Evolutionary conservation across 92 coral and sea anemone species (phyloP).

Genomic region (Muricea muricata): DNA sequence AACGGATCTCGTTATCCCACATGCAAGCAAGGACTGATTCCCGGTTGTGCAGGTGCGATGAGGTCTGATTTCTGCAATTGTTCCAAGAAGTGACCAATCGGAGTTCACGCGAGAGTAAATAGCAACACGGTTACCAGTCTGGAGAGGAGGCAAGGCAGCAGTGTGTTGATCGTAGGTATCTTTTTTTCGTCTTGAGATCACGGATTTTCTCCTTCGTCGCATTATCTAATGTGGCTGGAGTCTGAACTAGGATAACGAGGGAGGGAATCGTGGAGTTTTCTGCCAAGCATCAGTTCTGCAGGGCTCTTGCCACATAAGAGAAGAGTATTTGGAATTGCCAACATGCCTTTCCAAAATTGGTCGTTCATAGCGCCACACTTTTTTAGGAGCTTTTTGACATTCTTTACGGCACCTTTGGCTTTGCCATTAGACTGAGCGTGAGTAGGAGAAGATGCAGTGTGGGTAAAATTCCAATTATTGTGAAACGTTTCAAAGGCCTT

Average conservation of each 20-base stretch:
- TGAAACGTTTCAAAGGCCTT: background rate
- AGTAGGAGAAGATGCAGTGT: conserved; percentile 19
- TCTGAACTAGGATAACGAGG: conserved; percentile 18
- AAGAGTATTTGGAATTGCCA: conserved; percentile 28
- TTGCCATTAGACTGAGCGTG: conserved; percentile 4
- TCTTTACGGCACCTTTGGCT: conserved; percentile 41
- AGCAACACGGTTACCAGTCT: conserved; percentile 8
- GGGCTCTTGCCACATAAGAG: no score
- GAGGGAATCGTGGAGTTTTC: conserved; percentile 31
- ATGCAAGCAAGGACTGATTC: background rate
- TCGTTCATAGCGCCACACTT: conserved; percentile 48
- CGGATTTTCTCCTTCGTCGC: no score
- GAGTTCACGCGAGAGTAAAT: conserved; percentile 28
- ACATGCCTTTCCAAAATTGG: conserved; percentile 15
- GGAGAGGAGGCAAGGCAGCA: background rate
- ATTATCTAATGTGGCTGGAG: no score
- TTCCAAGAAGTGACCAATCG: no score
- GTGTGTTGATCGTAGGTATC: conserved; percentile 1
- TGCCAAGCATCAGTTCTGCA: conserved; percentile 31
- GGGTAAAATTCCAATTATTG: background rate
- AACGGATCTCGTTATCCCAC: background rate
- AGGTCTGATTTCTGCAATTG: background rate
- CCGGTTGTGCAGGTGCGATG: background rate
- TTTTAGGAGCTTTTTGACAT: conserved; percentile 33
- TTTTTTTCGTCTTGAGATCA: background rate